Percentiles rank a stretch among this genome's conserved stretches.
Evolutionary conservation across 1,140 invertebrate species (phyloP).

Genomic region (Megalonaias nervosa): DNA sequence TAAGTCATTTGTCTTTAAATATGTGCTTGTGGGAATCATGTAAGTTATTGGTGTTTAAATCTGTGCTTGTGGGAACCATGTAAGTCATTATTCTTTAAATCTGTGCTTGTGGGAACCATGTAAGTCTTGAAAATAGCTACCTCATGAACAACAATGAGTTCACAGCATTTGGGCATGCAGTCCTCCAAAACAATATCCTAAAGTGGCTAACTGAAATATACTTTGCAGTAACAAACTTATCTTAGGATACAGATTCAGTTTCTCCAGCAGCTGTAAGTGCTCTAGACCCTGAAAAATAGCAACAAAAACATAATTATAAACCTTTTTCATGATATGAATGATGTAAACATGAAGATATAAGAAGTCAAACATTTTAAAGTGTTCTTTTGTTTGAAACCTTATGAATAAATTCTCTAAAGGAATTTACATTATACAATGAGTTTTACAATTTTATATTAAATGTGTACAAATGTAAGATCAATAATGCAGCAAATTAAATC

Average conservation of each 20-base stretch:
- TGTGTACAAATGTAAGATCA: no score
- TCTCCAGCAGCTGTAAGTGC: constrained; percentile 67
- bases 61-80: no score
- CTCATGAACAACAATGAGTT: no score
- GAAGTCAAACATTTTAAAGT: background rate
- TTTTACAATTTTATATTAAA: background rate
- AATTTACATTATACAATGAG: background rate
- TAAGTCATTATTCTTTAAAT: no score
- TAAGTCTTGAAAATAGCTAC: no score
- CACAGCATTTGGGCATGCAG: no score
- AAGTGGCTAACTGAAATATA: background rate
- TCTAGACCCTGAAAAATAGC: constrained; percentile 66
- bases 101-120: no score
- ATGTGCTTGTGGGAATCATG: no score
- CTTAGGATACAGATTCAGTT: constrained; percentile 70
- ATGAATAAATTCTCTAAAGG: background rate
- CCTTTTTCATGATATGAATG: background rate
- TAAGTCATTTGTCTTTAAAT: no score
- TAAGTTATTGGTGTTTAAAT: no score
- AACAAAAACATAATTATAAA: background rate
- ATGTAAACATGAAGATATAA: background rate
- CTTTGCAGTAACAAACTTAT: background rate
- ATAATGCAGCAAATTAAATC: background rate
- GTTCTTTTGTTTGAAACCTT: background rate
- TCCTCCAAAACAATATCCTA: background rate